Conservation (phyloP, 2,797 vertebrate genomes). For the Ceryle rudis region DNA sequence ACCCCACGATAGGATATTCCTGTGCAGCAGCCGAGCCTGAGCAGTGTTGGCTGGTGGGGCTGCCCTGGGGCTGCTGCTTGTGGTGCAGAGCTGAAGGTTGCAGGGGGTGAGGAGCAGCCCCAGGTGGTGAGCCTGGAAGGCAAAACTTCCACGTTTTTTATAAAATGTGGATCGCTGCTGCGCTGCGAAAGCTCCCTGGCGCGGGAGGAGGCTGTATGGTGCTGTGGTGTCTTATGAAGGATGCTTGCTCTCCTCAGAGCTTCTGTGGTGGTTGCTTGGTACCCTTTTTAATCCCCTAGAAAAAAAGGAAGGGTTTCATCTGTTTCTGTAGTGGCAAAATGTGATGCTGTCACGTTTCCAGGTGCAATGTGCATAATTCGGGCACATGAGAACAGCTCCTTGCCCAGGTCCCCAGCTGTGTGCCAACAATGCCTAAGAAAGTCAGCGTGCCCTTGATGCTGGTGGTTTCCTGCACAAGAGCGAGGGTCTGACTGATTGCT, state of each 20-base stretch:
- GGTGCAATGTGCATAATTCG: neutral
- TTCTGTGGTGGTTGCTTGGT: neutral
- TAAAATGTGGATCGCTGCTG: neutral
- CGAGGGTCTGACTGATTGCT: neutral
- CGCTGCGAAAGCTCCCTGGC: neutral
- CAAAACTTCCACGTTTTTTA: neutral
- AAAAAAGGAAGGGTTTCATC: neutral
- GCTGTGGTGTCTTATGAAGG: neutral
- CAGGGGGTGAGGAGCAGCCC: neutral
- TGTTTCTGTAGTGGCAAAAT: neutral
- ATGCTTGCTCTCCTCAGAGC: neutral
- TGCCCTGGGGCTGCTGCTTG: neutral
- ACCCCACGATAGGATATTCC: neutral
- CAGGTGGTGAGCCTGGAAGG: accelerated
- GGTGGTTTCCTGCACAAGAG: neutral
- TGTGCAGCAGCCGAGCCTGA: neutral
- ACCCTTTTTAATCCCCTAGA: neutral
- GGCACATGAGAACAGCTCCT: accelerated
- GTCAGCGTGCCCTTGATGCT: accelerated
- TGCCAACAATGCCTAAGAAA: neutral
- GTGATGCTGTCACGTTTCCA: neutral
- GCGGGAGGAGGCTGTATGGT: neutral
- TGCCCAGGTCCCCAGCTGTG: neutral
- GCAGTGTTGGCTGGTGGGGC: accelerated
- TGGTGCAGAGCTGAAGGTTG: neutral